Evolutionary conservation across 2,113 vertebrate species (phyloP).

Genomic region (Elephas maximus): DNA sequence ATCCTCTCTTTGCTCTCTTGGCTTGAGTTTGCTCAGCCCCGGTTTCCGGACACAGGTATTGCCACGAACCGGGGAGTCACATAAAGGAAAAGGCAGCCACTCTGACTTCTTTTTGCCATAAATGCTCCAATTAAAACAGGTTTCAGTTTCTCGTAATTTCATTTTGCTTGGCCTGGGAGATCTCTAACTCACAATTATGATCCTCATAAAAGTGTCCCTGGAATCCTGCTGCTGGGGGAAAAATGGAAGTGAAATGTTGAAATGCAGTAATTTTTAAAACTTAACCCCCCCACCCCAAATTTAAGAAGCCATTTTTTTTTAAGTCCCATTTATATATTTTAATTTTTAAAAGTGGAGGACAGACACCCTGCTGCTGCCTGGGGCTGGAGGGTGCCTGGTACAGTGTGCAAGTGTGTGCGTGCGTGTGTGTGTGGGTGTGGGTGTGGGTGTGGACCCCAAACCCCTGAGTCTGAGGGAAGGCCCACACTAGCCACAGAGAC

Average conservation of each 20-base stretch:
- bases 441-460: neutral
- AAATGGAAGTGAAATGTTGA: constrained; percentile 83
- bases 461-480: fast-evolving
- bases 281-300: neutral
- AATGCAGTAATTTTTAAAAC: constrained; percentile 76
- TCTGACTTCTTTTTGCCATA: constrained; percentile 79
- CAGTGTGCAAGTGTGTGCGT: neutral
- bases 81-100: constrained; percentile 65
- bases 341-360: neutral
- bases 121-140: constrained; percentile 90
- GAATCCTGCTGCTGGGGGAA: constrained; percentile 81
- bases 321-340: constrained; percentile 65
- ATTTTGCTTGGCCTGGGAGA: constrained; percentile 91
- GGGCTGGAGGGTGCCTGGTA: constrained; percentile 45
- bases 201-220: constrained; percentile 88
- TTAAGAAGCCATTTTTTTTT: constrained; percentile 52
- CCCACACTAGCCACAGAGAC: neutral
- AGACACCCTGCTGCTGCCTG: neutral
- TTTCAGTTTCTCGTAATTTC: constrained; percentile 90
- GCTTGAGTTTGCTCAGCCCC: constrained; percentile 71
- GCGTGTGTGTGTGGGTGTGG: neutral
- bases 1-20: constrained; percentile 38
- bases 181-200: constrained; percentile 90
- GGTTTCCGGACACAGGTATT: constrained; percentile 26
- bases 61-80: neutral